A percentile compares a stretch with the other conserved stretches of the same genome.
phyloP scores from a whole-genome alignment of 2,113 vertebrate species.

The Xerus inauris region DNA sequence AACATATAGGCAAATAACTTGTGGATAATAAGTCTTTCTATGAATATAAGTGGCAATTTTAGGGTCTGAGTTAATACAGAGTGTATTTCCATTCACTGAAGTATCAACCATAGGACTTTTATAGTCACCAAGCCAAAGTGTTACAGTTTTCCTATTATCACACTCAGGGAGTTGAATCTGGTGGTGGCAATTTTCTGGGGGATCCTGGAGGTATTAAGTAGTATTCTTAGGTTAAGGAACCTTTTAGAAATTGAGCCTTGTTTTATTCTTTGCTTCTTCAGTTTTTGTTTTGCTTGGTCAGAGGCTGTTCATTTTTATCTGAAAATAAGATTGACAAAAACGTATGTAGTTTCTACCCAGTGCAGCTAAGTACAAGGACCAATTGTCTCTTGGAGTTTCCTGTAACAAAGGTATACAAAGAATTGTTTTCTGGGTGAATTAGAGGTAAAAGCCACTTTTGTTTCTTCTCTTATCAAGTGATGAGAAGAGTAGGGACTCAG shows the following conservation, averaged over 20 bases:
- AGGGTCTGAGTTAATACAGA: background rate
- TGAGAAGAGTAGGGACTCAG: slow-evolving; percentile 70
- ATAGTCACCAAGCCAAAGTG: background rate
- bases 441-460: slow-evolving; percentile 83
- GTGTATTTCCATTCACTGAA: slow-evolving; percentile 28
- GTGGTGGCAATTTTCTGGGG: slow-evolving; percentile 38
- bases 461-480: slow-evolving; percentile 80
- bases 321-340: slow-evolving; percentile 78
- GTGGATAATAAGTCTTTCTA: background rate
- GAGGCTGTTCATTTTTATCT: slow-evolving; percentile 78
- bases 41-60: background rate
- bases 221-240: slow-evolving; percentile 62
- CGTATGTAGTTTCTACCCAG: slow-evolving; percentile 72
- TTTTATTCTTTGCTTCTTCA: slow-evolving; percentile 71
- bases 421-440: slow-evolving; percentile 78
- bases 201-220: slow-evolving; percentile 50
- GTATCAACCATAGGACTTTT: background rate
- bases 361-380: slow-evolving; percentile 71
- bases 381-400: slow-evolving; percentile 77
- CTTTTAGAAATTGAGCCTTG: slow-evolving; percentile 68
- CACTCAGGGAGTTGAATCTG: slow-evolving; percentile 7
- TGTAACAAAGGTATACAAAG: slow-evolving; percentile 77
- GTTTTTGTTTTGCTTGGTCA: slow-evolving; percentile 74
- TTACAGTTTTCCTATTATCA: slow-evolving; percentile 32
- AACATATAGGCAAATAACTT: background rate